Base-by-base conservation (phyloP, 2,113 vertebrate species). In the Dasyurus viverrinus region DNA sequence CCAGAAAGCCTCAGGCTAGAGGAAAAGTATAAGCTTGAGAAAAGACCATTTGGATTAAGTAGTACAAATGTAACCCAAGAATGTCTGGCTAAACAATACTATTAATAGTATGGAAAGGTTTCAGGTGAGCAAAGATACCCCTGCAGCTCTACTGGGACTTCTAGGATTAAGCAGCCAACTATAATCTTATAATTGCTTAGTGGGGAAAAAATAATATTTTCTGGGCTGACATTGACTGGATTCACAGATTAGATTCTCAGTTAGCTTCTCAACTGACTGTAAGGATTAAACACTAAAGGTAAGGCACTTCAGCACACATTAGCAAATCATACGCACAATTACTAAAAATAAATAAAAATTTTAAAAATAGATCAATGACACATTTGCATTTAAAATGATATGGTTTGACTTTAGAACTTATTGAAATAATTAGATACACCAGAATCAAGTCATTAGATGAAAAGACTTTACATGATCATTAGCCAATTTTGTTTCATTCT, bases 371-470 rank as follows among this genome's bases (percentile, higher is more conserved):
- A 52, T 84, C 3, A 25, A 1, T 1, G 50, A 2, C 11, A 19
- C 5, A 1, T 22, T 36, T 52, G 16, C 27, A 3, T 47, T 46
- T 46, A 24, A 36, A 91, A 76, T 0, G 11, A 19, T 23, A 76
- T 0, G 16, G 14, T 23, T 0, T 0, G 46, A 7, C 16, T 27
- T 9, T 1, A 10, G 4, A 0, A 8, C 9, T 10, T 47, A 22
- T 10, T 36, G 53, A 0, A 68, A 10, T 52, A 19, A n/a, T 9
- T n/a, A 2, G 0, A 0, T 0, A 47, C 9, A 22, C 25, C 30
- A 93, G 27, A 68, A 12, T 5, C 16, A 5, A 91, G 48, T 50
- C 23, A 3, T 12, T 12, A 6, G 4, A 0, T 23, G 84, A 84
- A 27, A 57, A 53, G 22, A 46, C 2, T 94, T 60, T 92, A 50